Base-by-base conservation (phyloP, 1,140 invertebrate species). In the Acromyrmex charruanus region DNA sequence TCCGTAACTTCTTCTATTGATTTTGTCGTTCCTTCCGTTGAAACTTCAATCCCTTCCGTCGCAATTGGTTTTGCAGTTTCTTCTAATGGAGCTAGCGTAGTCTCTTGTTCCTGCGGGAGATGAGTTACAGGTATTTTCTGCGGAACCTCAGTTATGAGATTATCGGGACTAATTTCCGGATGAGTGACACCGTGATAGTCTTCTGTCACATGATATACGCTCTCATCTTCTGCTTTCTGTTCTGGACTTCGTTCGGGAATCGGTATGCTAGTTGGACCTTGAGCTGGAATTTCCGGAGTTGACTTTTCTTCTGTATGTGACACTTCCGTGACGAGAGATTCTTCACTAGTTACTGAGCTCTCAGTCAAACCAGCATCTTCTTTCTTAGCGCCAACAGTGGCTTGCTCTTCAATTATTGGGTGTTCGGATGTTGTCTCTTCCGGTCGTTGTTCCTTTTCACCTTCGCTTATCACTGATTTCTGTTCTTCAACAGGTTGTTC, bases 221-320 rank as follows among this genome's bases (percentile, higher is more conserved):
- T 81, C 49, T 93, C 92, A 35, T 94, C 94, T 86, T 95, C 94
- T 16, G 93, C 92, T 68, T 95, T 95, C 9, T 91, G 91, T 66
- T 92, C 94, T 18, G 94, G 94, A 39, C 90, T 89, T 55, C 92
- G 85, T 35, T 92, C 92, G 14, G 92, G 80, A n/a, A 93, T 91
- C 4, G 91, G 88, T 75, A 93, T 93, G n/a, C 90, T 90, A 35
- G 91, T 88, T 55, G 93, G 89, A n/a, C 90, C 90, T 86, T 92
- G 85, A 59, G 87, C 84, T n/a, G 89, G 90, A 66, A 86, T 55
- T 44, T 65, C 53, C 5, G 89, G 35, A 7, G 51, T 21, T 68
- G 35, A 59, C 65, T 82, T 81, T 69, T 85, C 85, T 28, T 49
- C 71, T 7, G 3, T 1, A 2, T 44, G 14, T 88, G 66, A 25